Percentiles rank a stretch among this genome's conserved stretches.
Conservation (phyloP, 2,888 invertebrate genomes). For the Pimpla rufipes region DNA sequence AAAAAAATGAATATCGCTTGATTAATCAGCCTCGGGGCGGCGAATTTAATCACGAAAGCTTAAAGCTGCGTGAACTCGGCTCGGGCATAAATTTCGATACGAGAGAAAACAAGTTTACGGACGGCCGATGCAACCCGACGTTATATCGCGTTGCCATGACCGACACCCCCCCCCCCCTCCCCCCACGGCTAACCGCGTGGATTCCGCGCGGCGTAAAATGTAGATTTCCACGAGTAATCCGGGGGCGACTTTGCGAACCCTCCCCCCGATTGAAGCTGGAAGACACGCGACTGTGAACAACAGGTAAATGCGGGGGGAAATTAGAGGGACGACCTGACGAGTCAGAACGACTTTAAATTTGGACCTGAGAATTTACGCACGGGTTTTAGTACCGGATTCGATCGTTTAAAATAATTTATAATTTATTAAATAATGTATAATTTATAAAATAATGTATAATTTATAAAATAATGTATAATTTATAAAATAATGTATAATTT, state of each 20-base stretch:
- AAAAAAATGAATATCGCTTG: not conserved
- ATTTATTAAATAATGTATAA: too few relatives aligned
- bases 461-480: too few relatives aligned
- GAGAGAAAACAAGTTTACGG: not conserved
- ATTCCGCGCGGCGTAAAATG: too few relatives aligned
- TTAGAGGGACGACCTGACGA: slow-evolving; percentile 37
- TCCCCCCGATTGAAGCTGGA: slow-evolving; percentile 95
- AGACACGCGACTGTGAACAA: slow-evolving; percentile 89
- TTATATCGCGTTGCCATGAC: not conserved
- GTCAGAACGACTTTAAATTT: not conserved
- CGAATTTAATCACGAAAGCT: slow-evolving; percentile 24
- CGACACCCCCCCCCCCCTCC: too few relatives aligned
- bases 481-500: too few relatives aligned
- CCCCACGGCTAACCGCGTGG: too few relatives aligned
- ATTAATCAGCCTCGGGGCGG: not conserved
- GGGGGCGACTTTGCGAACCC: not conserved
- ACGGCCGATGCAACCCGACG: not conserved
- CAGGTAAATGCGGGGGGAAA: slow-evolving; percentile 19
- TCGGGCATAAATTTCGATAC: not conserved
- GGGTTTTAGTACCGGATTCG: too few relatives aligned
- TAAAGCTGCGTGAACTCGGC: not conserved
- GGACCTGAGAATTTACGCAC: too few relatives aligned
- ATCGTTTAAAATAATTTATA: too few relatives aligned
- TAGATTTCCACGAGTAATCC: not conserved
- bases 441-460: too few relatives aligned